Conservation (phyloP, 1,140 invertebrate genomes). For the Drosophila pallidifrons region DNA sequence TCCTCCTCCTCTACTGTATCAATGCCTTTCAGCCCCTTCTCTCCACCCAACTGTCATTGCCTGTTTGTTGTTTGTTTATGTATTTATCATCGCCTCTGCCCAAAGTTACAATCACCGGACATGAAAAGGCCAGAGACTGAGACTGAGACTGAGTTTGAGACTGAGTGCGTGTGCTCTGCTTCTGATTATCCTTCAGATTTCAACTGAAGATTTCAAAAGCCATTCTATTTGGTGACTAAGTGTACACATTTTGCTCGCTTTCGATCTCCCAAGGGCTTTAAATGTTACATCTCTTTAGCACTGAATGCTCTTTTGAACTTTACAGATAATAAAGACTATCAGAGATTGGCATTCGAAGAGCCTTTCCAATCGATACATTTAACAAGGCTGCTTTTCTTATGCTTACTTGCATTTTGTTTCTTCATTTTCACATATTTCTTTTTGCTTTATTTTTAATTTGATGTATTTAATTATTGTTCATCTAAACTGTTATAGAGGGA, state of each 20-base stretch:
- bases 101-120: constrained; percentile 64
- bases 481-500: no score
- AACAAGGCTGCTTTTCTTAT: no score
- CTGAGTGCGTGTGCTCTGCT: constrained; percentile 1
- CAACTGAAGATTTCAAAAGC: constrained; percentile 30
- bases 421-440: no score
- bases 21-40: neutral
- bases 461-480: no score
- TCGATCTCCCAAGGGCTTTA: neutral
- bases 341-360: no score
- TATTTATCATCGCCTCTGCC: constrained; percentile 41
- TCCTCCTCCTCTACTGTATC: neutral
- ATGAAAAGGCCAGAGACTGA: constrained; percentile 26
- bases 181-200: constrained; percentile 43
- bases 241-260: constrained; percentile 15
- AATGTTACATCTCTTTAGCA: neutral
- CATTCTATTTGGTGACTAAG: constrained; percentile 39
- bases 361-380: no score
- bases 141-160: neutral
- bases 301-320: no score
- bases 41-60: constrained; percentile 20
- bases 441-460: no score
- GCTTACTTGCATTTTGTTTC: no score
- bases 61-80: constrained; percentile 27
- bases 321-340: no score